Percentiles rank a stretch among this genome's conserved stretches.
These are phyloP conservation scores for Eustalomyia histrio DNA, from an alignment of 2,888 invertebrate species.

Conservation along the genomic window DNA sequence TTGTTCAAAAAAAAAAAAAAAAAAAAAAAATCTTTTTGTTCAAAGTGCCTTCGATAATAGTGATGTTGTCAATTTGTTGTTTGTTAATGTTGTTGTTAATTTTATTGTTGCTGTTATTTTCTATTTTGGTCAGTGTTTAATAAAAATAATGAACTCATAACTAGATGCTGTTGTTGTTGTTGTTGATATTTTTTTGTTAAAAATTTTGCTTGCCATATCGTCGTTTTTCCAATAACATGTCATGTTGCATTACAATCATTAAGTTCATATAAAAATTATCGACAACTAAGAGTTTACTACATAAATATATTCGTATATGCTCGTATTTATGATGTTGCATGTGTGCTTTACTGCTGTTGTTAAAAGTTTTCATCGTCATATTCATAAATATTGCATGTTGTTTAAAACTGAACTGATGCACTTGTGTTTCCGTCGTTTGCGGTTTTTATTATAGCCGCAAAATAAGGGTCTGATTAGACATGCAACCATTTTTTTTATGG, in stretches of 20 bases:
- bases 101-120: conserved; percentile 37
- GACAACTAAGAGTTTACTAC: conserved; percentile 53
- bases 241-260: conserved; percentile 64
- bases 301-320: conserved; percentile 25
- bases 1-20: conserved; percentile 38
- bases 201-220: conserved; percentile 36
- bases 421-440: conserved; percentile 62
- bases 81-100: conserved; percentile 32
- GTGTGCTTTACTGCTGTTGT: conserved; percentile 31
- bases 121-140: conserved; percentile 24
- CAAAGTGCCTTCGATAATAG: conserved; percentile 59
- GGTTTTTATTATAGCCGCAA: conserved; percentile 48
- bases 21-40: conserved; percentile 29
- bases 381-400: conserved; percentile 52
- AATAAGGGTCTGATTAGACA: conserved; percentile 43
- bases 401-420: conserved; percentile 47
- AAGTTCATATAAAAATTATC: conserved; percentile 61
- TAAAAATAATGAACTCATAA: conserved; percentile 62
- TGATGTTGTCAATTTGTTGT: conserved; percentile 65
- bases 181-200: conserved; percentile 20
- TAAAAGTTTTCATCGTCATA: conserved; percentile 39
- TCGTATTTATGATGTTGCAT: conserved; percentile 30
- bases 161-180: conserved; percentile 37
- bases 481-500: conserved; percentile 21
- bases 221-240: conserved; percentile 62